phyloP scores from a whole-genome alignment of 2,797 vertebrate genomes.

The Echiichthys vipera region DNA sequence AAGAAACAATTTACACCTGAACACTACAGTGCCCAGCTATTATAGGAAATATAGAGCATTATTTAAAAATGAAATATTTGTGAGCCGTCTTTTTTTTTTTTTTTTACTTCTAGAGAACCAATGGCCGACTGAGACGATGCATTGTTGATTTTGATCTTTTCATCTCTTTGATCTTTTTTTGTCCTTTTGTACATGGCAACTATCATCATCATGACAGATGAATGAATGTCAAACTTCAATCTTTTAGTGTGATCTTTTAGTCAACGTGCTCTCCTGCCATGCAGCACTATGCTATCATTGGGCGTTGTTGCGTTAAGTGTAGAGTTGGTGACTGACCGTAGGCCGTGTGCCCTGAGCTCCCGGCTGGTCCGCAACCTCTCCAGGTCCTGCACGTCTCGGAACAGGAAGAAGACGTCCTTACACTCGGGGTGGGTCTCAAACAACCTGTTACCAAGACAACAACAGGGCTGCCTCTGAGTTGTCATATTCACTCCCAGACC shows the following conservation, averaged over 20 bases:
- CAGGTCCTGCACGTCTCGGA: constrained; percentile 87
- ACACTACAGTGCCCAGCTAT: neutral
- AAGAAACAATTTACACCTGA: neutral
- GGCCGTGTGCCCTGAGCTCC: constrained; percentile 85
- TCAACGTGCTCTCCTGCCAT: neutral
- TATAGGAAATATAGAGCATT: neutral
- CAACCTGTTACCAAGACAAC: constrained; percentile 83
- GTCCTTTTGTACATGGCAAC: neutral
- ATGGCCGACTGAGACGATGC: neutral
- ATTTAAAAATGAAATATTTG: neutral
- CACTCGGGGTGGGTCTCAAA: constrained; percentile 90
- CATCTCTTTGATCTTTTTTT: neutral
- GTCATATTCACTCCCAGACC: neutral
- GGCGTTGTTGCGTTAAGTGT: neutral
- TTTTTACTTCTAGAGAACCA: neutral
- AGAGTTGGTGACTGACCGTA: constrained; percentile 75
- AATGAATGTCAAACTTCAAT: neutral
- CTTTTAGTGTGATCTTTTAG: neutral
- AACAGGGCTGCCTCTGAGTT: neutral
- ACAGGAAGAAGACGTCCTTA: constrained; percentile 89
- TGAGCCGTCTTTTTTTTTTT: neutral
- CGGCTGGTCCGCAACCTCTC: constrained; percentile 83
- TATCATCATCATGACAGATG: neutral
- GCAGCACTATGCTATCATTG: neutral
- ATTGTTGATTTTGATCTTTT: neutral